phyloP scores from a whole-genome alignment of 2,888 invertebrate species.

The Hypomecis punctinalis region DNA sequence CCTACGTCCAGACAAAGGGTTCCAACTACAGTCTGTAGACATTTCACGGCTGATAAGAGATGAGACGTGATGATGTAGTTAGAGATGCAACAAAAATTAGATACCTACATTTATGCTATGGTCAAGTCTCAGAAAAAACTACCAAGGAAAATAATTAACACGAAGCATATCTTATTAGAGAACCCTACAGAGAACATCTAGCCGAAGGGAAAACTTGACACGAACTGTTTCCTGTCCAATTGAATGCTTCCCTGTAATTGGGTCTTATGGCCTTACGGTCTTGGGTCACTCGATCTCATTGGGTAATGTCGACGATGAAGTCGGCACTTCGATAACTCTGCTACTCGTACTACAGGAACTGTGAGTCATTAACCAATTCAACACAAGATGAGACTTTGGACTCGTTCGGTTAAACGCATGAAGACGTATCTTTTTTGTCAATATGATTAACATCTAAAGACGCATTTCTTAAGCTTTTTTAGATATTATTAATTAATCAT shows the following conservation, averaged over 20 bases:
- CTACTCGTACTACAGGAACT: conserved; percentile 74
- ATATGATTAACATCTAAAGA: conserved; percentile 25
- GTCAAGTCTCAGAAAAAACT: no score
- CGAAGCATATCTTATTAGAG: background rate
- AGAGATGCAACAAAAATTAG: no score
- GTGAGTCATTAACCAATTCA: conserved; percentile 77
- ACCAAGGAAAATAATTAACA: background rate
- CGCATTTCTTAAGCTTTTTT: background rate
- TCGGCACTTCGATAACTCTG: conserved; percentile 68
- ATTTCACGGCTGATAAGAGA: no score
- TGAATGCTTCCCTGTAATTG: conserved; percentile 70
- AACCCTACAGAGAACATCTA: background rate
- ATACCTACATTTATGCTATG: no score
- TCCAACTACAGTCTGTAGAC: no score
- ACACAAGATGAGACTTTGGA: conserved; percentile 65
- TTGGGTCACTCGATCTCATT: conserved; percentile 60
- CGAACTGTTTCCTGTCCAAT: conserved; percentile 64
- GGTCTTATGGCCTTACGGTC: conserved; percentile 53
- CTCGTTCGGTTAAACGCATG: conserved; percentile 49
- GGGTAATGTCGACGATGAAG: conserved; percentile 67
- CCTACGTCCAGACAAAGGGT: no score
- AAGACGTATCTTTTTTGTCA: conserved; percentile 12
- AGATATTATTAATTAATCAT: no score
- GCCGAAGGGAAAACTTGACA: conserved; percentile 41
- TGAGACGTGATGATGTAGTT: no score